Base-by-base conservation (phyloP, 2,888 invertebrate genomes). In the Spilarctia lutea region DNA sequence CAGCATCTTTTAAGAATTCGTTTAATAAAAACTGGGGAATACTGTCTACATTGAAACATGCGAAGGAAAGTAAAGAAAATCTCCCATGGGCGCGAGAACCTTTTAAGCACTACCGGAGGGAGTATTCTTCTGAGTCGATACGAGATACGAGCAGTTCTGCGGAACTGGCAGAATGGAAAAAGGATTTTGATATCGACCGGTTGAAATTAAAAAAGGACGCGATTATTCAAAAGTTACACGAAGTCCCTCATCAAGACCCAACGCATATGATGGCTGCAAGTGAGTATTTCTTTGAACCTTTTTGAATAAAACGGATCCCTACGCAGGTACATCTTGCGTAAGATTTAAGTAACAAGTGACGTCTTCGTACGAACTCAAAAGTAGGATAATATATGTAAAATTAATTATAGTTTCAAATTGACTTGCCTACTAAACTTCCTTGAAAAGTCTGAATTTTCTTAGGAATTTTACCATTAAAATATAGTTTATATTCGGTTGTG, bases 151-250 rank as follows among this genome's bases (percentile, higher is more conserved):
- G 70, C 30, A 42, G 42, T 30, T 10, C n/a, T 13, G 2, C 4
- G 20, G 70, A 71, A 42, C 42, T 71, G 63, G 18, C 2, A 7
- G 11, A 18, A n/a, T 71, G 70, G 70, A 71, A 63, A 63, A 30
- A 63, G 42, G 7, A 7, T 2, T 71, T 63, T 63, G 42, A 71
- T 6, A 24, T 20, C 0, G 70, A 71, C 1, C 30, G 70, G 63
- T 7, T 63, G 18, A 42, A 11, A 30, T 30, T 63, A 63, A 71
- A 71, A 71, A 11, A 45, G 13, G 27, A 71, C 27, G 70, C 70
- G 20, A 20, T 71, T 20, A 11, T 10, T 42, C 6, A 56, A 63
- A 4, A 18, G 6, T 0, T 35, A 10, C 24, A 42, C 20, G 4
- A 11, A 4, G 39, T 8, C 30, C 3, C 6, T 35, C 35, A 33